A percentile compares a stretch with the other conserved stretches of the same genome.
Evolutionary conservation across 1,140 invertebrate species (phyloP).

Genomic region (Aphidius gifuensis): DNA sequence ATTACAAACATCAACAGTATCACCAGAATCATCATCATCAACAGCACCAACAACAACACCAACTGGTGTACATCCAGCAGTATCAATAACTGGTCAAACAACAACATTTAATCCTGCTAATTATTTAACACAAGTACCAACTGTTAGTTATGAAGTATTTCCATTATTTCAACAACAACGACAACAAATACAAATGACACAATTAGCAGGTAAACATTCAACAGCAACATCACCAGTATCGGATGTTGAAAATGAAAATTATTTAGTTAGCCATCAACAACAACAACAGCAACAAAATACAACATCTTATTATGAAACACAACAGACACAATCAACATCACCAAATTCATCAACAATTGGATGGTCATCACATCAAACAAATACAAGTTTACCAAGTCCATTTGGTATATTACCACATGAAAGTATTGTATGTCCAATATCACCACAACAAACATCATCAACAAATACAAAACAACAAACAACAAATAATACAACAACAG

Average conservation of each 20-base stretch:
- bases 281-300: conserved; percentile 57
- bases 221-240: conserved; percentile 27
- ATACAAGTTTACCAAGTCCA: conserved; percentile 65
- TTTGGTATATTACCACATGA: conserved; percentile 76
- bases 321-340: conserved; percentile 57
- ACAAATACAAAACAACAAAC: conserved; percentile 33
- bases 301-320: conserved; percentile 47
- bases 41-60: no score
- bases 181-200: conserved; percentile 61
- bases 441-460: conserved; percentile 60
- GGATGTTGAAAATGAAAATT: conserved; percentile 9
- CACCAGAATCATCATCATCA: conserved; percentile 55
- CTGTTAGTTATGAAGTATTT: conserved; percentile 71
- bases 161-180: conserved; percentile 71
- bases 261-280: conserved; percentile 51
- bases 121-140: conserved; percentile 62
- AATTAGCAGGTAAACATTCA: conserved; percentile 58
- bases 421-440: conserved; percentile 64
- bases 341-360: conserved; percentile 55
- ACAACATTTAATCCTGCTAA: conserved; percentile 67
- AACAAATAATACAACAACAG: no score
- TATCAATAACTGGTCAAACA: conserved; percentile 57
- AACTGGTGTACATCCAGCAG: conserved; percentile 58
- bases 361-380: conserved; percentile 62
- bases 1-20: conserved; percentile 62